Evolutionary conservation across 1,140 invertebrate genomes (phyloP).

Genomic region (Drosophila santomea): DNA sequence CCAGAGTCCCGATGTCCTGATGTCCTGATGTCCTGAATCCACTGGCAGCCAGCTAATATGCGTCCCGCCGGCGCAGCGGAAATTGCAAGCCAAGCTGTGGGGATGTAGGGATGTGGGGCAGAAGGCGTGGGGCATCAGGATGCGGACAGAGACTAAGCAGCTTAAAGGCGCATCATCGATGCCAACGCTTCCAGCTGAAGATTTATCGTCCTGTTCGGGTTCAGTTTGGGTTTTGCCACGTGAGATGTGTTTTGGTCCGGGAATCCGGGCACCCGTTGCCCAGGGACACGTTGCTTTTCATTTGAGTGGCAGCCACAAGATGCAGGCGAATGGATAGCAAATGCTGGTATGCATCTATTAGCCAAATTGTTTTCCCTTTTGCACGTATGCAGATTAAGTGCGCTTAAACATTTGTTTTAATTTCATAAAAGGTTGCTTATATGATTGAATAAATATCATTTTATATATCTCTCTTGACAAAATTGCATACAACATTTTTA

Average conservation of each 20-base stretch:
- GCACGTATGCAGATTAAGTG: constrained; percentile 2
- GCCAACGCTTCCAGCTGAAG: constrained; percentile 55
- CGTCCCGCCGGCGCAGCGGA: constrained; percentile 64
- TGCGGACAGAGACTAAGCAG: constrained; percentile 59
- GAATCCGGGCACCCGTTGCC: neutral
- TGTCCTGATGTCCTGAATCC: neutral
- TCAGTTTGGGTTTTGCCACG: constrained; percentile 50
- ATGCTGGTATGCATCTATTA: constrained; percentile 2
- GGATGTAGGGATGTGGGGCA: too few species aligned
- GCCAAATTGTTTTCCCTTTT: constrained; percentile 9
- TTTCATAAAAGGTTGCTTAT: neutral
- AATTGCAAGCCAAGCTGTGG: constrained; percentile 69
- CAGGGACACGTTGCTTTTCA: constrained; percentile 39
- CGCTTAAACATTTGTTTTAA: neutral
- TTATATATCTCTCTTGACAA: neutral
- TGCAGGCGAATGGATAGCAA: constrained; percentile 1
- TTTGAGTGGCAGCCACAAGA: constrained; percentile 33
- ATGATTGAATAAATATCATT: too few species aligned
- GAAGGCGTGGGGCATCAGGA: neutral
- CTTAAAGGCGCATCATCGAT: constrained; percentile 78
- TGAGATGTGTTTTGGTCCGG: constrained; percentile 30
- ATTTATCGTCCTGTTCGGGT: constrained; percentile 63
- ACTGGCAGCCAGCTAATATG: constrained; percentile 65
- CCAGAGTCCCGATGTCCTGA: neutral
- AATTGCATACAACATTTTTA: constrained; percentile 24